Percentiles rank a stretch among this genome's conserved stretches.
phyloP scores from a whole-genome alignment of 2,797 vertebrate genomes.

The Pempheris klunzingeri region DNA sequence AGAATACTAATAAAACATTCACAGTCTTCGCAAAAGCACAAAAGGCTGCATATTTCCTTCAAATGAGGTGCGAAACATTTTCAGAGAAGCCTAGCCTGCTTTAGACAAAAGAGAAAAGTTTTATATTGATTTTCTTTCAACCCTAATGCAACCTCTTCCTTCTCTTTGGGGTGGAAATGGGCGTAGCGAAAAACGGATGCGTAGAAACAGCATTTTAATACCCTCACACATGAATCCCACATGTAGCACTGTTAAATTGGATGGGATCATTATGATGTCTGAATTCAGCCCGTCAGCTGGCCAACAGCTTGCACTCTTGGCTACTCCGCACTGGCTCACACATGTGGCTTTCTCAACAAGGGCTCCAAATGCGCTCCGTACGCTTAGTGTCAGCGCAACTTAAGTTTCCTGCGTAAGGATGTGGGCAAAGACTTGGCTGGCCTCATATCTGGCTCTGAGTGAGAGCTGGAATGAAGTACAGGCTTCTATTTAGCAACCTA shows the following conservation, averaged over 20 bases:
- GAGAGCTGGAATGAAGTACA: conserved; percentile 69
- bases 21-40: conserved; percentile 45
- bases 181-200: conserved; percentile 65
- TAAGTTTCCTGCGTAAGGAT: conserved; percentile 79
- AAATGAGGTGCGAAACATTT: conserved; percentile 70
- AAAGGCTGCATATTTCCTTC: conserved; percentile 44
- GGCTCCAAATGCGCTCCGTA: conserved; percentile 71
- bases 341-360: conserved; percentile 77
- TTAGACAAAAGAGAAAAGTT: conserved; percentile 40
- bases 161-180: conserved; percentile 57
- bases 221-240: conserved; percentile 80
- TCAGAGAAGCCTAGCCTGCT: conserved; percentile 28
- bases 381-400: conserved; percentile 76
- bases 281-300: conserved; percentile 79
- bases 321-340: conserved; percentile 70
- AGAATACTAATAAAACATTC: conserved; percentile 69
- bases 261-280: conserved; percentile 82
- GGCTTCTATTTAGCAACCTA: conserved; percentile 77
- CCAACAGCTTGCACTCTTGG: conserved; percentile 81
- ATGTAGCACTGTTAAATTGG: conserved; percentile 77
- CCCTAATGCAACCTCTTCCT: conserved; percentile 31
- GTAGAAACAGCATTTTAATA: conserved; percentile 76
- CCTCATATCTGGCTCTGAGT: conserved; percentile 68
- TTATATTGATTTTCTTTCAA: conserved; percentile 56
- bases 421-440: conserved; percentile 80